Conservation (phyloP, 2,113 vertebrate species). For the Tichodroma muraria region DNA sequence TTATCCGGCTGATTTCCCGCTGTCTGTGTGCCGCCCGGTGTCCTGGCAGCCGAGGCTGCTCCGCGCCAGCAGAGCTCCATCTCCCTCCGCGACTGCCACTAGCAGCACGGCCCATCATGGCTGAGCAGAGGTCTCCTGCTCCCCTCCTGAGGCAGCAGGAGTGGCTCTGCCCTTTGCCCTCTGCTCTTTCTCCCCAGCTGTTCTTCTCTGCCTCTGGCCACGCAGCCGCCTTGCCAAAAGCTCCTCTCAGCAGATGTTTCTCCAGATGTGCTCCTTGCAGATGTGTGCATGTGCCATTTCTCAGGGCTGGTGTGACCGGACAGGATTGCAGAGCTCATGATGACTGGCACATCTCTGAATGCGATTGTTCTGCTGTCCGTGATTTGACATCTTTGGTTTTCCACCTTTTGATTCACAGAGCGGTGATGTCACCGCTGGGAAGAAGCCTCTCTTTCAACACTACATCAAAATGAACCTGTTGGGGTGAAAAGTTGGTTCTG, state of each 20-base stretch:
- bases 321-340: background rate
- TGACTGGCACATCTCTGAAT: background rate
- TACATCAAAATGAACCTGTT: background rate
- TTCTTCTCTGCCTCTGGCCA: background rate
- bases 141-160: background rate
- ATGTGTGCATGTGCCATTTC: background rate
- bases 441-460: background rate
- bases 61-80: background rate
- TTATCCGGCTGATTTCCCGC: background rate
- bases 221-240: background rate
- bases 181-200: background rate
- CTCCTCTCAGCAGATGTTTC: background rate
- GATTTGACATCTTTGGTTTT: background rate
- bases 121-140: background rate
- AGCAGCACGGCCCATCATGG: background rate
- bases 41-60: background rate
- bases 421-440: background rate
- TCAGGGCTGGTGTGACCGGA: fast-evolving
- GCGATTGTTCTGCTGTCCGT: background rate
- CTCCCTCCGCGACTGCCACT: background rate
- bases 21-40: fast-evolving
- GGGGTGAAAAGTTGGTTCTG: background rate
- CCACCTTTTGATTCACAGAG: background rate
- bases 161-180: background rate
- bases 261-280: background rate